A percentile compares a stretch with the other conserved stretches of the same genome.
Conservation (phyloP, 2,797 vertebrate genomes). For the Takifugu ocellatus region DNA sequence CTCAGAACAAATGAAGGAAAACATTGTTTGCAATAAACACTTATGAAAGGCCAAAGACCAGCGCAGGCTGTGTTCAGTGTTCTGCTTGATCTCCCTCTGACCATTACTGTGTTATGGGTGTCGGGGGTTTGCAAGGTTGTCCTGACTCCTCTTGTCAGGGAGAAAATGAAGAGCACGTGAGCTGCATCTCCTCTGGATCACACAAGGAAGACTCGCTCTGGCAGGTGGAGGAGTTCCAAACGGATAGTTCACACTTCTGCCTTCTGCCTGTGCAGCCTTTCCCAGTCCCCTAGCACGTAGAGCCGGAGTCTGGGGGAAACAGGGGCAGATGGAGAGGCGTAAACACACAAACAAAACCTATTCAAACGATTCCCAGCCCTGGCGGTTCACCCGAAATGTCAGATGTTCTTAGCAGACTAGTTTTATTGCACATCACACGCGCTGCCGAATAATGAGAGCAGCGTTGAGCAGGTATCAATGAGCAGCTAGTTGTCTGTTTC, state of each 20-base stretch:
- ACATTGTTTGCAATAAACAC: constrained; percentile 65
- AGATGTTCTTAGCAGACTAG: too few species aligned
- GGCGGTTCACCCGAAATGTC: constrained; percentile 3
- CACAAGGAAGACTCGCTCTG: constrained; percentile 72
- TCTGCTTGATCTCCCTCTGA: constrained; percentile 70
- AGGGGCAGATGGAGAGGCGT: constrained; percentile 61
- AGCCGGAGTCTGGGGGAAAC: constrained; percentile 61
- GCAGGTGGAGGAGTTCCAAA: constrained; percentile 70
- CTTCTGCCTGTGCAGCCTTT: constrained; percentile 58
- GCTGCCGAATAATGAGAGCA: neutral
- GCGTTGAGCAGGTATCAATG: constrained; percentile 9
- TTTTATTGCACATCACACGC: too few species aligned
- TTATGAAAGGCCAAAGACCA: constrained; percentile 53
- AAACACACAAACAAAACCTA: constrained; percentile 32
- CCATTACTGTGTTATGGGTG: constrained; percentile 71
- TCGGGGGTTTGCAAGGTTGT: constrained; percentile 69
- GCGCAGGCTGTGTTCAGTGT: constrained; percentile 52
- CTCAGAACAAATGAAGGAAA: constrained; percentile 69
- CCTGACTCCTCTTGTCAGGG: constrained; percentile 69
- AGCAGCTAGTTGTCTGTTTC: too few species aligned
- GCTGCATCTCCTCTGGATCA: constrained; percentile 73
- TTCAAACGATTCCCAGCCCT: constrained; percentile 27
- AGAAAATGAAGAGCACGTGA: constrained; percentile 67
- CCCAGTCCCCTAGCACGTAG: constrained; percentile 55
- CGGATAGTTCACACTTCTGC: constrained; percentile 47